Evolutionary conservation across 2,888 invertebrate genomes (phyloP), one percentile per base, ranked within the genome.

Genomic region (Nymphalis c-album): DNA sequence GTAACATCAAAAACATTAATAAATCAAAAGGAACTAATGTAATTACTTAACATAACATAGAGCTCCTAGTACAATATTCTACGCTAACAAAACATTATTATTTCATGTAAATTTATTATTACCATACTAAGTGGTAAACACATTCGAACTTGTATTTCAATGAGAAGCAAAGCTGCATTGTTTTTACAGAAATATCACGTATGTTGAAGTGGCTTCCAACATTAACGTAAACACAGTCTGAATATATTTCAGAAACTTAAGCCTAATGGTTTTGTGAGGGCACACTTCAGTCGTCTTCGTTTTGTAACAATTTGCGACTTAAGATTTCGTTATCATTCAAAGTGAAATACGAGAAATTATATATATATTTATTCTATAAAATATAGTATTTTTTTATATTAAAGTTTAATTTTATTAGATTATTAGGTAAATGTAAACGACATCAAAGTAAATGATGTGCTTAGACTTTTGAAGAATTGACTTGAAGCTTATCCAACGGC

Each of bases 131-230:
- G 35, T n/a, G 31, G 53, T 60, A 65, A 53, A 60, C 47, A 65
- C 17, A 51, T 22, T 53, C 18, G 18, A 53, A 55, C 55, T 47
- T 10, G 60, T 61, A 66, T 61, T 48, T 55, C 22, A 60, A 61
- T 45, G 59, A 59, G 53, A 63, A 50, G 51, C 13, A 10, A 51
- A 22, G 60, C 55, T 26, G 31, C 35, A 45, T 51, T 67, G 59
- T 63, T 63, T 63, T 67, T 63, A 67, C 63, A 59, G 46, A 53
- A 67, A 67, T 57, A 59, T 67, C 63, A 53, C 63, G 53, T 63
- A 60, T 59, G 63, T 63, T 67, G 46, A 63, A 67, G 63, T 63
- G 63, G 51, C 51, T 61, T 46, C 45, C 35, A 40, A 67, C 59
- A 53, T 67, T 60, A 51, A 67, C 63, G 47, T 53, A 51, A 67